phyloP scores from a whole-genome alignment of 2,797 vertebrate genomes.

The Tarsius wallacei region DNA sequence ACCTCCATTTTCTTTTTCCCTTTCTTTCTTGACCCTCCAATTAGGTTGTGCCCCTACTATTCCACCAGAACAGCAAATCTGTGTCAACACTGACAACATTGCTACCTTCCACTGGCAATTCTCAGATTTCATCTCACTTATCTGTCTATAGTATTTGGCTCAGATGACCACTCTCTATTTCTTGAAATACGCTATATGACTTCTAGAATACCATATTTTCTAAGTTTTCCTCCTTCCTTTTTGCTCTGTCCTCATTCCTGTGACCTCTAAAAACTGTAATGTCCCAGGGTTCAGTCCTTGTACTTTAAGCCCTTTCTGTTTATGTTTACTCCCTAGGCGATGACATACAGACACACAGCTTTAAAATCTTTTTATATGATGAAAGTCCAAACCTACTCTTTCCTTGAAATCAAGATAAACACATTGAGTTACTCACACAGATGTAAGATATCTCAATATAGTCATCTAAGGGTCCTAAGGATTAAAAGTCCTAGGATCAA shows the following conservation, averaged over 20 bases:
- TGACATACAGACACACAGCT: background rate
- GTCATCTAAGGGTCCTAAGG: background rate
- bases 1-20: background rate
- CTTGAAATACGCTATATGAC: background rate
- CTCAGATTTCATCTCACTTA: conserved; percentile 6
- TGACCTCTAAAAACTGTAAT: background rate
- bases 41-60: background rate
- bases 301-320: background rate
- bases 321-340: background rate
- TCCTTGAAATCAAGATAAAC: conserved; percentile 8
- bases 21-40: background rate
- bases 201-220: background rate
- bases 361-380: conserved; percentile 16
- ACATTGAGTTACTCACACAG: background rate
- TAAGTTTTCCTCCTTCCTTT: background rate
- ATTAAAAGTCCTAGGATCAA: background rate
- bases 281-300: background rate
- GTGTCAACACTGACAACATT: background rate
- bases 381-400: background rate
- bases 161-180: background rate
- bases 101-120: background rate
- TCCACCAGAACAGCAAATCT: background rate
- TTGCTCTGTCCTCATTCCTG: background rate
- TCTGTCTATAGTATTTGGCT: background rate
- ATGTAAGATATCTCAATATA: background rate